A percentile compares a stretch with the other conserved stretches of the same genome.
phyloP scores from a whole-genome alignment of 2,888 invertebrate genomes.

The Amblyjoppa fuscipennis region DNA sequence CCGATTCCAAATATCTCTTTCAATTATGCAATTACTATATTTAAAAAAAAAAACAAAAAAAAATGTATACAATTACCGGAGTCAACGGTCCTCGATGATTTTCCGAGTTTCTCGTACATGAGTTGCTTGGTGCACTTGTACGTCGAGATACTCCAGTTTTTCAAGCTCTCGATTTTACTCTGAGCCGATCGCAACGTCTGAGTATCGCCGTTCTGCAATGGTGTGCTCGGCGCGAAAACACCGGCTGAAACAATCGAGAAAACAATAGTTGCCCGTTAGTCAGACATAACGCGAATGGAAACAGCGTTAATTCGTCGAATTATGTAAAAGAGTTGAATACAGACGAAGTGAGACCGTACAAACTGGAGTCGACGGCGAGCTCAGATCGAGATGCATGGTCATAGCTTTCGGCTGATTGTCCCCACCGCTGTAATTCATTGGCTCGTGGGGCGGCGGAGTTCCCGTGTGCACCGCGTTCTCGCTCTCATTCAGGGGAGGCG shows the following conservation, averaged over 20 bases:
- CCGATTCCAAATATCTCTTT: no score
- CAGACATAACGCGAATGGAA: neutral
- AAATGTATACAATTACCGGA: slow-evolving; percentile 87
- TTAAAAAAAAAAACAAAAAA: no score
- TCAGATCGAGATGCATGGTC: slow-evolving; percentile 90
- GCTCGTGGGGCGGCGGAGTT: slow-evolving; percentile 87
- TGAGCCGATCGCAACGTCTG: slow-evolving; percentile 89
- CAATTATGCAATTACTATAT: no score
- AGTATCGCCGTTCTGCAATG: slow-evolving; percentile 89
- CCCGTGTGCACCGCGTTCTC: slow-evolving; percentile 91
- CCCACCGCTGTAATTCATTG: slow-evolving; percentile 77
- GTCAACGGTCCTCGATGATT: slow-evolving; percentile 95
- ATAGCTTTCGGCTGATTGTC: slow-evolving; percentile 88
- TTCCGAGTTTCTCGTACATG: slow-evolving; percentile 98
- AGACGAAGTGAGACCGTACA: slow-evolving; percentile 74
- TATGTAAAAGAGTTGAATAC: slow-evolving; percentile 54
- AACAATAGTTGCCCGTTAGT: slow-evolving; percentile 31
- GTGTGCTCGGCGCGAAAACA: slow-evolving; percentile 86
- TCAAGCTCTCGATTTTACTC: slow-evolving; percentile 96
- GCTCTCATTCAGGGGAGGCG: slow-evolving; percentile 92
- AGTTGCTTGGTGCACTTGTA: slow-evolving; percentile 99
- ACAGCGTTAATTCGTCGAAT: neutral
- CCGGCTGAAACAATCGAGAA: slow-evolving; percentile 72
- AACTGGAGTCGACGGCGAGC: slow-evolving; percentile 87
- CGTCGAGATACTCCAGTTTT: slow-evolving; percentile 99